Conservation (phyloP, 2,113 vertebrate species). For the Thalassoma bifasciatum region DNA sequence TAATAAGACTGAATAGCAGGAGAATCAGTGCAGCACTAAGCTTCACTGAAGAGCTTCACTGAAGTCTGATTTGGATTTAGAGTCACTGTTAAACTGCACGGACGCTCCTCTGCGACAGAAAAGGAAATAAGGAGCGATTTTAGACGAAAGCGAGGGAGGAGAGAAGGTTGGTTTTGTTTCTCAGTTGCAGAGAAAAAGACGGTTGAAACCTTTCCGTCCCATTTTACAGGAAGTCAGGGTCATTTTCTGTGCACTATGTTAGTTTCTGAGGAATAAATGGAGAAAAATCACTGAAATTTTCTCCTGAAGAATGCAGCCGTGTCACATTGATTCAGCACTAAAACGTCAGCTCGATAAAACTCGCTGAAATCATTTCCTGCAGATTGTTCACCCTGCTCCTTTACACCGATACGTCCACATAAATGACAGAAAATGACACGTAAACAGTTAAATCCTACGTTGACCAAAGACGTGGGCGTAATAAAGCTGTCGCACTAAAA, state of each 20-base stretch:
- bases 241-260: too few species aligned
- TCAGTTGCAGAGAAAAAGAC: too few species aligned
- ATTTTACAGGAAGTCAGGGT: not conserved
- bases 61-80: conserved; percentile 31
- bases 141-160: too few species aligned
- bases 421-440: not conserved
- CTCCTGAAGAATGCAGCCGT: not conserved
- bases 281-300: conserved; percentile 19
- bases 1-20: conserved; percentile 5
- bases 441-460: too few species aligned
- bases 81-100: conserved; percentile 9
- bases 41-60: conserved; percentile 13
- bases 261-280: not conserved
- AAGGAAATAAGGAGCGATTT: not conserved
- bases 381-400: not conserved
- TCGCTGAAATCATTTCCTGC: not conserved
- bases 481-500: too few species aligned
- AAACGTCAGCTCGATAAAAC: not conserved
- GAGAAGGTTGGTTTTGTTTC: too few species aligned
- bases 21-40: conserved; percentile 23
- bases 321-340: conserved; percentile 11
- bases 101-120: not conserved
- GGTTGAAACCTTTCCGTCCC: too few species aligned
- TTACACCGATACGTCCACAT: too few species aligned
- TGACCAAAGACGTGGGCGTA: too few species aligned